phyloP scores from a whole-genome alignment of 2,113 vertebrate species.

The Chloropsis cyanopogon region DNA sequence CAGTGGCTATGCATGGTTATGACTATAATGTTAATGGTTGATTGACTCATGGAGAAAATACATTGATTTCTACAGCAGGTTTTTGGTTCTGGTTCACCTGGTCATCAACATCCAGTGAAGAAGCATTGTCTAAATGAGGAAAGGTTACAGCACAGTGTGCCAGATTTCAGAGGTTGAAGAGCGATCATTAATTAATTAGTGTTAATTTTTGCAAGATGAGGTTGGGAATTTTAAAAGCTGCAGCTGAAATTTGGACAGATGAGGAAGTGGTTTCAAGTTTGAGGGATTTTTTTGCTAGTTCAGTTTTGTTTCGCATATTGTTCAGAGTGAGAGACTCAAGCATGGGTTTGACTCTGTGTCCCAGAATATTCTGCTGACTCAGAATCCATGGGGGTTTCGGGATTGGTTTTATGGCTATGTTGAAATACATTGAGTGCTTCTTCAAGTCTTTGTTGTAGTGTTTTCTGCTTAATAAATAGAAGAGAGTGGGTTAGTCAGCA shows the following conservation, averaged over 20 bases:
- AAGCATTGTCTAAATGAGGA: background rate
- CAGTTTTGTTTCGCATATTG: background rate
- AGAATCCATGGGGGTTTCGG: background rate
- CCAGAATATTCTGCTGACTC: background rate
- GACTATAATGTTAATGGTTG: background rate
- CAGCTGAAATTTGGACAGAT: background rate
- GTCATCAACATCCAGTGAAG: background rate
- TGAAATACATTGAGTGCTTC: background rate
- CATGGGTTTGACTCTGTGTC: background rate
- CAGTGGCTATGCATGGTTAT: background rate
- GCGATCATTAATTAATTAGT: background rate
- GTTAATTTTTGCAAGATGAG: background rate
- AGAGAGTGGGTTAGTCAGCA: background rate
- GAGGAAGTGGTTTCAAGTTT: background rate
- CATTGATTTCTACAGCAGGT: background rate
- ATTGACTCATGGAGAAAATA: background rate
- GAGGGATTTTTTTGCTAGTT: background rate
- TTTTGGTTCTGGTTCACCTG: background rate
- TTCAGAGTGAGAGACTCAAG: background rate
- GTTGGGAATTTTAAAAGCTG: background rate
- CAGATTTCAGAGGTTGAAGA: background rate
- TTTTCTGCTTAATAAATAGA: background rate
- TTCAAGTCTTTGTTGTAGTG: background rate
- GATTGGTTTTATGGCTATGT: background rate
- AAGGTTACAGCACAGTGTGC: background rate